A percentile compares a stretch with the other conserved stretches of the same genome.
Evolutionary conservation across 2,113 vertebrate genomes (phyloP).

Genomic region (Clupea harengus): DNA sequence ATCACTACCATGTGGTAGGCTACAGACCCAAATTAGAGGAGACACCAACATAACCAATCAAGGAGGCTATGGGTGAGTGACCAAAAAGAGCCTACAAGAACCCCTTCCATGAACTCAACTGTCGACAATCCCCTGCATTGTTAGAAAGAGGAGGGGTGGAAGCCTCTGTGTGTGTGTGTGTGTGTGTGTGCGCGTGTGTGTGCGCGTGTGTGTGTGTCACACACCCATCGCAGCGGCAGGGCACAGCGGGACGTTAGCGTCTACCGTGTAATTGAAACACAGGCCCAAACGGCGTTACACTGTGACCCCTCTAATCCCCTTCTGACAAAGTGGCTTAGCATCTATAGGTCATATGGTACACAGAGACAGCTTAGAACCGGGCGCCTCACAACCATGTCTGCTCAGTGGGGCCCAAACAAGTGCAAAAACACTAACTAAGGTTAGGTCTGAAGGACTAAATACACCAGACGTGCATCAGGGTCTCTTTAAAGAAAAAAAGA

Average conservation of each 20-base stretch:
- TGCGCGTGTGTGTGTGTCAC: slow-evolving; percentile 39
- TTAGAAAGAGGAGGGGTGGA: background rate
- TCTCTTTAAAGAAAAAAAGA: background rate
- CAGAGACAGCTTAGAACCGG: slow-evolving; percentile 64
- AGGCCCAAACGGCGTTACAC: slow-evolving; percentile 61
- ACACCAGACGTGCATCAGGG: background rate
- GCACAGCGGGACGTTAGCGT: slow-evolving; percentile 58
- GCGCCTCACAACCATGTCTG: slow-evolving; percentile 24
- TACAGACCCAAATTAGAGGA: background rate
- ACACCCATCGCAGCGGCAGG: slow-evolving; percentile 37
- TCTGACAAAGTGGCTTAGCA: slow-evolving; percentile 76
- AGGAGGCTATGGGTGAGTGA: background rate
- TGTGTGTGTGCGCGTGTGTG: background rate
- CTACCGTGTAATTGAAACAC: slow-evolving; percentile 68
- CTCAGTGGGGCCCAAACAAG: slow-evolving; percentile 24
- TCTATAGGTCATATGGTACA: slow-evolving; percentile 73
- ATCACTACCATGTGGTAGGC: background rate
- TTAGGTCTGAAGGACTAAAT: background rate
- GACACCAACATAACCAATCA: background rate
- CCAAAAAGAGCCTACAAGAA: background rate
- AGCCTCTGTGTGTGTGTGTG: background rate
- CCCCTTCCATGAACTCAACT: background rate
- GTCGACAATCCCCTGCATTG: background rate
- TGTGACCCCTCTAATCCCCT: slow-evolving; percentile 75
- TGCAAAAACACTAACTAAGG: background rate